Percentiles rank a stretch among this genome's conserved stretches.
Evolutionary conservation across 2,797 vertebrate species (phyloP).

Genomic region (Chelonia mydas): DNA sequence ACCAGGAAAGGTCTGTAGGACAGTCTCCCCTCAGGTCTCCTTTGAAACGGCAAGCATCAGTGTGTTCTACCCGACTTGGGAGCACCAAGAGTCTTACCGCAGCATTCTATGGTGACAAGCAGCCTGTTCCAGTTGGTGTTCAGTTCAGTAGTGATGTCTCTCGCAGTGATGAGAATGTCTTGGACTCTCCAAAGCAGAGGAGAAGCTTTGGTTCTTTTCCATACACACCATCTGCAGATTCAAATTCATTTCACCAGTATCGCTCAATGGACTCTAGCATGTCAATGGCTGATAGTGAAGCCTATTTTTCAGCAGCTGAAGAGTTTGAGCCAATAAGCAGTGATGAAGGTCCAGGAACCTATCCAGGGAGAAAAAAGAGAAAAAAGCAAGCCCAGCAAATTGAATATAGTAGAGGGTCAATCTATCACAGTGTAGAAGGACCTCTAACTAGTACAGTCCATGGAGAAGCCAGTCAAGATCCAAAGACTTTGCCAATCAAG

Average conservation of each 20-base stretch:
- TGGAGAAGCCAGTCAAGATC: slow-evolving; percentile 87
- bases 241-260: slow-evolving; percentile 97
- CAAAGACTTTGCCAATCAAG: slow-evolving; percentile 87
- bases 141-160: slow-evolving; percentile 97
- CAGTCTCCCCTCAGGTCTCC: slow-evolving; percentile 94
- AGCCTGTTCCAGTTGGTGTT: slow-evolving; percentile 87
- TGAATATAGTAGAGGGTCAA: slow-evolving; percentile 90
- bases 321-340: slow-evolving; percentile 98
- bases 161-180: slow-evolving; percentile 94
- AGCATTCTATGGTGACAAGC: slow-evolving; percentile 93
- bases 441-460: slow-evolving; percentile 89
- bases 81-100: slow-evolving; percentile 97
- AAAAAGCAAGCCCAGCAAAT: slow-evolving; percentile 90
- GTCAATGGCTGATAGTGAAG: slow-evolving; percentile 98
- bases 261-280: slow-evolving; percentile 97
- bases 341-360: slow-evolving; percentile 97
- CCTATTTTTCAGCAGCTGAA: slow-evolving; percentile 96
- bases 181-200: slow-evolving; percentile 96
- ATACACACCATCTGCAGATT: slow-evolving; percentile 95
- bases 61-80: slow-evolving; percentile 92
- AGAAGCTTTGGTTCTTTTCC: slow-evolving; percentile 97
- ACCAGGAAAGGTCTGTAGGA: slow-evolving; percentile 86
- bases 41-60: slow-evolving; percentile 92
- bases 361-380: slow-evolving; percentile 95
- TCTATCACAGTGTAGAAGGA: slow-evolving; percentile 98